Base-by-base conservation (phyloP, 92 coral and sea anemone genomes). In the Zoanthus solanderi region DNA sequence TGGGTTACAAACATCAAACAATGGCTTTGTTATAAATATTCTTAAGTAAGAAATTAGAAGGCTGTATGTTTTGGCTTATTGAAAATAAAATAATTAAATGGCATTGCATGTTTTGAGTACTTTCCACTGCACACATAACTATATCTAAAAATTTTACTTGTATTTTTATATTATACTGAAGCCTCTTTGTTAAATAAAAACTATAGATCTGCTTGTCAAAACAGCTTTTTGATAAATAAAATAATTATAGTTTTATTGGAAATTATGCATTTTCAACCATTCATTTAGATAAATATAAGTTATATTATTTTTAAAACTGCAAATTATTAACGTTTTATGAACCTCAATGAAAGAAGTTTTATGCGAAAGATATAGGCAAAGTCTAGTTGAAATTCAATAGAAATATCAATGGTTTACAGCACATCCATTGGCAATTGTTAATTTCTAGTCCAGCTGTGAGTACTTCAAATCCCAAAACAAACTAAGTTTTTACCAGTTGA, bases 401-500 rank as follows among this genome's bases (percentile, higher is more conserved):
- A 63, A 79, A 79, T 79, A 42, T 79, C 58, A 32, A 79, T 42
- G 17, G 16, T 17, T 45, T 69, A 44, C 30, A 12, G 46, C 13
- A 5, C 14, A 8, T 32, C 23, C 23, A 23, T 14, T 17, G 57
- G 42, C 23, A 8, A 79, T 58, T 61, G 17, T 79, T 65, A 48
- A 42, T 46, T 28, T n/a, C 52, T 29, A 28, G 16, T 46, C 57
- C 37, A 32, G 46, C 66, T 78, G 52, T 79, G n/a, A 61, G 71
- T 17, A 61, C 73, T 6, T 37, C 34, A 63, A 79, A 79, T 60
- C 58, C 63, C 9, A 46, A 80, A 65, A 61, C 75, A 23, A 80
- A 65, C 29, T 61, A 9, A 9, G 65, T 12, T 52, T 37, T 58
- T 14, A 37, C 58, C 50, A 60, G 60, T 6, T 18, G 75, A 69